Percentiles rank a stretch among this genome's conserved stretches.
phyloP scores from a whole-genome alignment of 2,888 invertebrate species.

The Platycheirus rosarum region DNA sequence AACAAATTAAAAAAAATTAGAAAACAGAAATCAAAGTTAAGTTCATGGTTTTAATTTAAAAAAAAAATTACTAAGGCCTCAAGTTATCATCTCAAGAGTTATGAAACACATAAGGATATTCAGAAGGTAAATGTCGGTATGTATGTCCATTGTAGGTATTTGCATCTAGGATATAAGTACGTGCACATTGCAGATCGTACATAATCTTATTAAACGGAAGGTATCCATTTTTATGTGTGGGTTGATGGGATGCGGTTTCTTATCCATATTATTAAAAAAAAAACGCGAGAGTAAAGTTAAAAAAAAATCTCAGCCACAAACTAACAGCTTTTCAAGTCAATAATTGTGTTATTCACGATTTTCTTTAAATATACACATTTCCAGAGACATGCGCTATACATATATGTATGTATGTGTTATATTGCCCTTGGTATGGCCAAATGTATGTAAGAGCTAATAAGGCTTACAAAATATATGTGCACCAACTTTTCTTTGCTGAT shows the following conservation, averaged over 20 bases:
- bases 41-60: conserved; percentile 56
- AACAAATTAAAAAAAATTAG: conserved; percentile 14
- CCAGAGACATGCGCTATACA: conserved; percentile 66
- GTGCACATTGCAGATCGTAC: conserved; percentile 66
- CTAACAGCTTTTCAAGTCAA: conserved; percentile 71
- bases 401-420: conserved; percentile 24
- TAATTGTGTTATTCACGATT: conserved; percentile 71
- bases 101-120: conserved; percentile 66
- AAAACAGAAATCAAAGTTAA: conserved; percentile 36
- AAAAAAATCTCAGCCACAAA: conserved; percentile 61
- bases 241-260: conserved; percentile 20
- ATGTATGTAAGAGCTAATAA: conserved; percentile 17
- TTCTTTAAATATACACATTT: conserved; percentile 70
- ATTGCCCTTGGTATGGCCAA: conserved; percentile 33
- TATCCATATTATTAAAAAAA: conserved; percentile 37
- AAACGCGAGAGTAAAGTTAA: conserved; percentile 32
- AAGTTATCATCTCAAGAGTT: conserved; percentile 61
- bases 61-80: conserved; percentile 46
- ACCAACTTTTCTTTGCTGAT: conserved; percentile 23
- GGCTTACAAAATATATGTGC: conserved; percentile 42
- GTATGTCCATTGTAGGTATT: conserved; percentile 30
- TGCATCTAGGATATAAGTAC: conserved; percentile 58
- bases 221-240: conserved; percentile 41
- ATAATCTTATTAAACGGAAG: conserved; percentile 61
- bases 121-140: conserved; percentile 34